Percentiles rank a stretch among this genome's conserved stretches.
Conservation (phyloP, 2,113 vertebrate species). For the Ophiodon elongatus region DNA sequence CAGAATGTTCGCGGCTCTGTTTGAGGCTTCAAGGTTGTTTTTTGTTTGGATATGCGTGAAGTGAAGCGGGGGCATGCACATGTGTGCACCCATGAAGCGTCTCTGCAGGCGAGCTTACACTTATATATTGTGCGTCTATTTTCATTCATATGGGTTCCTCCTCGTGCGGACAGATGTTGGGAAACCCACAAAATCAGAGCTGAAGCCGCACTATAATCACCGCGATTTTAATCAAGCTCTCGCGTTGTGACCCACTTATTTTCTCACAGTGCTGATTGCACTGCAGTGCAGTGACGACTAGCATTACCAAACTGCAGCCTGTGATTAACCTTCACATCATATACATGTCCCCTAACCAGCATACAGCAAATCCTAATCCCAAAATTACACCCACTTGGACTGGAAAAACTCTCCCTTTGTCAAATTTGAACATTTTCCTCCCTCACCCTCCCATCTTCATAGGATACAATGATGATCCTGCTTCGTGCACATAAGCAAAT, state of each 20-base stretch:
- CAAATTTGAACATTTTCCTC: conserved; percentile 65
- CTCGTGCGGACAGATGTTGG: conserved; percentile 80
- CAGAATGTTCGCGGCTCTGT: background rate
- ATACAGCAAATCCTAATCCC: conserved; percentile 75
- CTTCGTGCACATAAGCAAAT: conserved; percentile 35
- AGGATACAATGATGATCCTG: conserved; percentile 42
- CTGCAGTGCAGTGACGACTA: conserved; percentile 71
- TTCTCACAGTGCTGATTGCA: conserved; percentile 82
- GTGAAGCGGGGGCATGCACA: conserved; percentile 21
- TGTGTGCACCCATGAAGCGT: conserved; percentile 26
- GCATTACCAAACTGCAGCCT: conserved; percentile 77
- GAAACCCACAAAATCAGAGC: conserved; percentile 80
- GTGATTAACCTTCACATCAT: conserved; percentile 85
- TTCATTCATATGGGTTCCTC: conserved; percentile 67
- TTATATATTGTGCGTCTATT: conserved; percentile 59
- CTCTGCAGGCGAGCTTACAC: conserved; percentile 17
- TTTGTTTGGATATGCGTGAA: conserved; percentile 13
- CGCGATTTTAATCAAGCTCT: conserved; percentile 84
- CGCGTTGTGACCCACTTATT: conserved; percentile 83
- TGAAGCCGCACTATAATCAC: conserved; percentile 81
- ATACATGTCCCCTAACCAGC: conserved; percentile 76
- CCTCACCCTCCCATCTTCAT: conserved; percentile 50
- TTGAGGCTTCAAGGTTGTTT: background rate
- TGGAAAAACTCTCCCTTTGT: conserved; percentile 70
- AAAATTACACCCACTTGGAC: conserved; percentile 79